Conservation (phyloP, 2,113 vertebrate species). For the Panthera leo region DNA sequence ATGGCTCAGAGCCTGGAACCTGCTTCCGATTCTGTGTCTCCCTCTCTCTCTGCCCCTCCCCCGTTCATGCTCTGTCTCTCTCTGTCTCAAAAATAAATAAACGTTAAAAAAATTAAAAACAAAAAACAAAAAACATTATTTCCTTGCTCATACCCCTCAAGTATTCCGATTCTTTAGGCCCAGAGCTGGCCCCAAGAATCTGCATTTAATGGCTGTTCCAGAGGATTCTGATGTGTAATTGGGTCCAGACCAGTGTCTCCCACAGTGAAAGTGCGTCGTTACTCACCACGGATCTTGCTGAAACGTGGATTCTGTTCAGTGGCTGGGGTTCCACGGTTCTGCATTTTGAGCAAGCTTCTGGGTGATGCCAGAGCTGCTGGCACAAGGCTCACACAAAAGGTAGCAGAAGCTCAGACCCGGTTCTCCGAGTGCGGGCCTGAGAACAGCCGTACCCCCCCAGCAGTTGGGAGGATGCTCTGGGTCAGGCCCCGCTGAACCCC, state of each 20-base stretch:
- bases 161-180: not conserved
- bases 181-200: not conserved
- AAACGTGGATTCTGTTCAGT: not conserved
- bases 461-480: not conserved
- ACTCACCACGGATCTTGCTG: too few relatives aligned
- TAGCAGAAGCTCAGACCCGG: fast-evolving
- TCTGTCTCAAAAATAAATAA: too few relatives aligned
- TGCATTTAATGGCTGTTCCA: not conserved
- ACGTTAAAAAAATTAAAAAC: too few relatives aligned
- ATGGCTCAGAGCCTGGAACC: too few relatives aligned
- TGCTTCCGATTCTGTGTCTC: too few relatives aligned
- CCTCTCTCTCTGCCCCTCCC: too few relatives aligned
- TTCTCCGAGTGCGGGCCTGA: not conserved
- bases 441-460: not conserved
- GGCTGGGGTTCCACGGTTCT: not conserved
- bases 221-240: not conserved
- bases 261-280: too few relatives aligned
- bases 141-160: not conserved
- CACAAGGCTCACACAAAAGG: not conserved
- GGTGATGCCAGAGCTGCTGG: not conserved
- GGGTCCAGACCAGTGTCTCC: not conserved
- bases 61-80: too few relatives aligned
- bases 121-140: not conserved
- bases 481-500: too few relatives aligned
- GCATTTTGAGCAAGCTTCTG: not conserved